Evolutionary conservation across 2,113 vertebrate species (phyloP).

Genomic region (Embiotoca jacksoni): DNA sequence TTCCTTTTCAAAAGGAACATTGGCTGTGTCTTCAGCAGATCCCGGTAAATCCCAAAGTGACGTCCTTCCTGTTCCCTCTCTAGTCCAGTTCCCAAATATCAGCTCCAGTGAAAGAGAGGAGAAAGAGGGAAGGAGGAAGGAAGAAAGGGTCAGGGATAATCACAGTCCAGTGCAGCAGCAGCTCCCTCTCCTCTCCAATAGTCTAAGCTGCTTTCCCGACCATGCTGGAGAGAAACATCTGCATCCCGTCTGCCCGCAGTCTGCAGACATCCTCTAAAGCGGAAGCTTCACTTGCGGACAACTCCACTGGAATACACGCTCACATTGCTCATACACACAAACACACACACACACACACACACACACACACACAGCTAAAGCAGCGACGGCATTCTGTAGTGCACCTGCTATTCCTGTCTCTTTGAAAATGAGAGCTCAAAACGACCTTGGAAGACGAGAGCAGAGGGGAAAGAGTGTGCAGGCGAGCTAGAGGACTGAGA

Average conservation of each 20-base stretch:
- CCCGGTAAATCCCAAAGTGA: slow-evolving; percentile 55
- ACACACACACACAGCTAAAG: slow-evolving; percentile 13
- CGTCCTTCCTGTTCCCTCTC: slow-evolving; percentile 48
- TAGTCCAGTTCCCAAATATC: slow-evolving; percentile 49
- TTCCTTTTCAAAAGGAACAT: slow-evolving; percentile 23
- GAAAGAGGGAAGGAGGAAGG: slow-evolving; percentile 5
- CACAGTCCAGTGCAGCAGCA: slow-evolving; percentile 50
- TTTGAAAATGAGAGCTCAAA: slow-evolving; percentile 45
- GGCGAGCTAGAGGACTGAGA: slow-evolving; percentile 33
- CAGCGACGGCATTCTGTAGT: slow-evolving; percentile 66
- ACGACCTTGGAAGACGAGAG: slow-evolving; percentile 70
- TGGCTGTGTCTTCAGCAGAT: slow-evolving; percentile 29
- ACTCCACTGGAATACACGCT: slow-evolving; percentile 57
- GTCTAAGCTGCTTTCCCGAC: slow-evolving; percentile 66
- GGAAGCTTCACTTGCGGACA: slow-evolving; percentile 37
- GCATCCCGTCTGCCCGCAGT: slow-evolving; percentile 54
- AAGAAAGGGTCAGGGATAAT: slow-evolving; percentile 46
- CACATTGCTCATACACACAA: slow-evolving; percentile 28
- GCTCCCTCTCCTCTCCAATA: slow-evolving; percentile 51
- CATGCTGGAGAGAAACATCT: slow-evolving; percentile 66
- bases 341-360: background rate
- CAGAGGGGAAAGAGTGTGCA: slow-evolving; percentile 23
- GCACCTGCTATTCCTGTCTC: slow-evolving; percentile 73
- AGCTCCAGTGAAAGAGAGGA: slow-evolving; percentile 46
- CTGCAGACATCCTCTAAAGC: slow-evolving; percentile 67